Base-by-base conservation (phyloP, 2,797 vertebrate species). In the Acipenser ruthenus region DNA sequence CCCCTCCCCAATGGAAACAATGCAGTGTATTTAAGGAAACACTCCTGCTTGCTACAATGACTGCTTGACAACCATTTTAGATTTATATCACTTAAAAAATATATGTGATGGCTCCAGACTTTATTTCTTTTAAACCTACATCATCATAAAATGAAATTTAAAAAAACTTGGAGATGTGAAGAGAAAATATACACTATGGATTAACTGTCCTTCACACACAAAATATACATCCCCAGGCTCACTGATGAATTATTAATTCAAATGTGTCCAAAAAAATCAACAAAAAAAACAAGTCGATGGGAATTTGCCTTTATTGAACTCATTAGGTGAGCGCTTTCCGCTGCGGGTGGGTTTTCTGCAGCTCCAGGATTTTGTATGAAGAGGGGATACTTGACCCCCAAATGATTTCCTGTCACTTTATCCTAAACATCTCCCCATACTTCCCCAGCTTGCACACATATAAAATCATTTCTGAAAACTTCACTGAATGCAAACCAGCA, bases 241-340 rank as follows among this genome's bases (percentile, higher is more conserved):
- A 76, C 71, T 78, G 75, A 82, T 93, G 87, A 93, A 93, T 93
- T 90, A 93, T 92, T 93, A 86, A 93, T 91, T 89, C 82, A 89
- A 86, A 89, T 90, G 89, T 91, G 85, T 88, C 83, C 37, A 85
- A 78, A 80, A 77, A 77, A 75, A 61, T 53, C 76, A 82, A 89
- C 84, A 85, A 86, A 86, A 62, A 62, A 37, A 85, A 86, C 84
- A 81, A 89, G 90, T 89, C 87, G 87, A 87, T 75, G 82, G 77
- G 82, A 83, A 82, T 89, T 83, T 83, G 83, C 77, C 74, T 87
- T 88, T 91, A 88, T 90, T 87, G 83, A 84, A 83, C 89, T 91
- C 84, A 87, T 91, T 91, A 88, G 87, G 82, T 81, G 80, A 83
- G 79, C 83, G 83, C 77, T 82, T 85, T 85, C 75, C 79, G 81